These are phyloP conservation scores for Heliconius eleuchia DNA, from an alignment of 1,140 invertebrate genomes.

Conservation along the genomic window DNA sequence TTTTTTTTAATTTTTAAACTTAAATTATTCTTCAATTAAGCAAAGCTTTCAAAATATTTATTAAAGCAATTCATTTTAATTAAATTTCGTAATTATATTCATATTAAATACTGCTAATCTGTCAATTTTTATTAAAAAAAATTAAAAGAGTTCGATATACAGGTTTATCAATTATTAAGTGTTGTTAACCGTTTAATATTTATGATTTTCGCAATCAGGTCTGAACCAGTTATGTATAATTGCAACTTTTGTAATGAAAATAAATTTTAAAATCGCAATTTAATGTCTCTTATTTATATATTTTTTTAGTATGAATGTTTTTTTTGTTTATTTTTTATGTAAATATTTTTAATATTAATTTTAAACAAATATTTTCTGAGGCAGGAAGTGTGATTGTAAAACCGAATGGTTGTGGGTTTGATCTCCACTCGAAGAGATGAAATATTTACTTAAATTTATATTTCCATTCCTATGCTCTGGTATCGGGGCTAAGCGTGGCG, in stretches of 20 bases:
- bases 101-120: neutral
- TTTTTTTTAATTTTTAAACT: neutral
- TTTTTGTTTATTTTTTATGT: too few relatives aligned
- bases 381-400: too few relatives aligned
- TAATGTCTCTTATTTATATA: neutral
- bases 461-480: too few relatives aligned
- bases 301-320: too few relatives aligned
- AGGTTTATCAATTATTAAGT: neutral
- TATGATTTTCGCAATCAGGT: neutral
- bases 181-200: slow-evolving; percentile 4
- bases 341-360: too few relatives aligned
- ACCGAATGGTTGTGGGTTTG: too few relatives aligned
- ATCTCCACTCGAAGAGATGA: too few relatives aligned
- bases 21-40: neutral
- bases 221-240: neutral
- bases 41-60: neutral
- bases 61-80: neutral
- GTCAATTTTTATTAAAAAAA: slow-evolving; percentile 1
- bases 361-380: too few relatives aligned
- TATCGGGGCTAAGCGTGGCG: too few relatives aligned
- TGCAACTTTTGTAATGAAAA: neutral
- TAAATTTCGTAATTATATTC: neutral
- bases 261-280: neutral
- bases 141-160: neutral
- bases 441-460: too few relatives aligned